These are phyloP conservation scores for Phylloscopus collybita DNA, from an alignment of 2,797 vertebrate genomes.

Conservation along the genomic window DNA sequence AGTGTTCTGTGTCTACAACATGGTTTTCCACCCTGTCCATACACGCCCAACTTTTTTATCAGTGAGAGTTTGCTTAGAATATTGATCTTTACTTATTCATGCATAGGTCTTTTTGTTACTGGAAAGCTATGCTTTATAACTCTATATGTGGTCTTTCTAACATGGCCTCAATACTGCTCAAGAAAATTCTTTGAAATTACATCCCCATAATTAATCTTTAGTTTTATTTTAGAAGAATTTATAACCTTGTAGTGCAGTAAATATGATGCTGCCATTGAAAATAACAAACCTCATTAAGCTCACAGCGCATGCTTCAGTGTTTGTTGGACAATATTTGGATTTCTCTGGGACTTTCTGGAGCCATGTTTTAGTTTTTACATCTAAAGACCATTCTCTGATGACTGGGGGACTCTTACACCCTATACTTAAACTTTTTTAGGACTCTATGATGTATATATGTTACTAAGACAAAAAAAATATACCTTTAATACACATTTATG, in stretches of 20 bases:
- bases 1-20: not conserved
- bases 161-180: not conserved
- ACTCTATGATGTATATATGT: not conserved
- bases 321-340: not conserved
- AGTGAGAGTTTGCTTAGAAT: not conserved
- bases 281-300: not conserved
- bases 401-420: not conserved
- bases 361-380: not conserved
- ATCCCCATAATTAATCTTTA: not conserved
- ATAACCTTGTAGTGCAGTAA: not conserved
- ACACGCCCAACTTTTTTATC: not conserved
- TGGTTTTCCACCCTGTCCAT: not conserved
- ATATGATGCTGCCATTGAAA: not conserved
- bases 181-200: not conserved
- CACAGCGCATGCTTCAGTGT: not conserved
- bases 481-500: not conserved
- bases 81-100: not conserved
- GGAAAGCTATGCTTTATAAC: not conserved
- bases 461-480: not conserved
- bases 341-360: not conserved
- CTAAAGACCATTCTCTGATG: not conserved
- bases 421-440: not conserved
- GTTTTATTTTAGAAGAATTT: not conserved
- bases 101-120: not conserved
- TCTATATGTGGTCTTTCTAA: not conserved